Base-by-base conservation (phyloP, 2,888 invertebrate species). In the Neoscelio sp. region DNA sequence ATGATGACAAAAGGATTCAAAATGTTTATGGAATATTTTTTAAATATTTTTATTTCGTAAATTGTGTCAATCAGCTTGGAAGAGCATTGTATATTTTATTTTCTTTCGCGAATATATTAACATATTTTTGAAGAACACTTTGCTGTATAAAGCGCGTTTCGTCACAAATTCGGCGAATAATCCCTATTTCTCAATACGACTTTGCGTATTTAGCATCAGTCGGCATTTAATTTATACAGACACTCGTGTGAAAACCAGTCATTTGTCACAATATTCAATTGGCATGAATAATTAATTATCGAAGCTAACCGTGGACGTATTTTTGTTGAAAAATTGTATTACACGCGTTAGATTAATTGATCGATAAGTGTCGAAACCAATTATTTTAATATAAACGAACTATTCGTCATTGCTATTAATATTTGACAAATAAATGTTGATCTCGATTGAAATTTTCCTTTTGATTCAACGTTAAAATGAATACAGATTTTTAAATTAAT, bases 261-360 rank as follows among this genome's bases (percentile, higher is more conserved):
- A 65, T 65, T 65, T 52, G 52, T 52, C 40, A 46, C 20, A 65
- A 23, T 38, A 18, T 12, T 52, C 10, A 10, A 18, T 52, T 8
- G 18, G 18, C 6, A 15, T 33, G 30, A n/a, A n/a, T 50, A 35
- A 52, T 33, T 52, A 15, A 23, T 56, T 8, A 40, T 15, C 33
- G 52, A 33, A 35, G 20, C 35, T 20, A 12, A 10, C n/a, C 33
- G 33, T 33, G 10, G 18, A 0, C n/a, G 4, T 7, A 6, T 52
- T 52, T 52, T 52, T 10, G 10, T 2, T 12, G 33, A 33, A 12
- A 10, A 33, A 3, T 7, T 28, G 2, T 0, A 8, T 33, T 10
- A 10, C 33, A 10, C 10, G 2, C 12, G 20, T 33, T 6, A 30
- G 18, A 20, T 35, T 35, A 12, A 35, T 12, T 15, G 18, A n/a